phyloP scores from a whole-genome alignment of 2,113 vertebrate genomes.

The Hydrolagus affinis region DNA sequence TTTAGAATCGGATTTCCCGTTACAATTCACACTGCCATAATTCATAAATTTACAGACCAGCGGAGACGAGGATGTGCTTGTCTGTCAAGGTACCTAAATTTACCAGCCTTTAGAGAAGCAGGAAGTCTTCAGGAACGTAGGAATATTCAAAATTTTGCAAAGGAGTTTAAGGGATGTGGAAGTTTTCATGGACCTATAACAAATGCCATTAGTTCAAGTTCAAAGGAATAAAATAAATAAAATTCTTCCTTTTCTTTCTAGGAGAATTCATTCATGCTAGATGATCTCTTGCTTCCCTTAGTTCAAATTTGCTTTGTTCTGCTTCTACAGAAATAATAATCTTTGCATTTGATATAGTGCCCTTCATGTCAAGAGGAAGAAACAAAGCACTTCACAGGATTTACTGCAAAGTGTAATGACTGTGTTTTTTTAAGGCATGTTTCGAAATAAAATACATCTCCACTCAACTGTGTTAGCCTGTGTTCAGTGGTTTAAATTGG shows the following conservation, averaged over 20 bases:
- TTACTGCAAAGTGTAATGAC: background rate
- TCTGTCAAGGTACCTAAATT: no score
- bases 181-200: background rate
- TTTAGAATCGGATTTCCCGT: no score
- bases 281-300: background rate
- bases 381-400: background rate
- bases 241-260: background rate
- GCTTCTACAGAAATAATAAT: no score
- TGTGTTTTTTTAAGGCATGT: no score
- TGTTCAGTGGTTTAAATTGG: background rate
- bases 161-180: background rate
- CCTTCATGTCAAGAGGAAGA: background rate
- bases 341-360: background rate
- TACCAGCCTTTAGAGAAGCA: background rate
- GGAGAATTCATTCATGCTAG: background rate
- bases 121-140: background rate
- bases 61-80: no score
- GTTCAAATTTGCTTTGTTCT: no score
- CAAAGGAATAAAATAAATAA: background rate
- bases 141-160: background rate
- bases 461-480: background rate
- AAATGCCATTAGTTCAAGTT: background rate
- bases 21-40: no score
- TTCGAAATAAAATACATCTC: background rate
- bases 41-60: no score